Base-by-base conservation (phyloP, 2,113 vertebrate species). In the Nymphicus hollandicus region DNA sequence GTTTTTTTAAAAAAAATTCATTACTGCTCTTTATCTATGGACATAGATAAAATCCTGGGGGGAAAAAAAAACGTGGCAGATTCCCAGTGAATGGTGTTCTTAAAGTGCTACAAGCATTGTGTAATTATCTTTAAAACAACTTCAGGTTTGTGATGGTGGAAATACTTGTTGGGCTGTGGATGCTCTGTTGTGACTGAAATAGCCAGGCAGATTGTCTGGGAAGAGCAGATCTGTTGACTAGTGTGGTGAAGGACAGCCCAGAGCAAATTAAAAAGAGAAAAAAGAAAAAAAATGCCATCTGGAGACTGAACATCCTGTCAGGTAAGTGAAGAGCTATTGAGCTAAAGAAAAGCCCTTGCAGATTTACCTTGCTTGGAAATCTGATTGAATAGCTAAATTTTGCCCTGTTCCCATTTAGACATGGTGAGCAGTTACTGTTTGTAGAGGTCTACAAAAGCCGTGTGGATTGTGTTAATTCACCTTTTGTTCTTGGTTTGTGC, bases 31-130 rank as follows among this genome's bases (percentile, higher is more conserved):
- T 80, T 64, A 25, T 76, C 18, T 66, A 15, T 50, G 8, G 11
- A 25, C 9, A 13, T 31, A 70, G 8, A 3, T 43, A 25, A 7
- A 63, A n/a, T 58, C 69, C n/a, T 9, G 41, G 7, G 35, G 17
- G 11, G 5, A 19, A 23, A 24, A 35, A 20, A 9, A 53, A 39
- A 39, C 0, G 6, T 0, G 0, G 2, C 7, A 50, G 7, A 19
- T 49, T 86, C 37, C 39, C 7, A 25, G 10, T 55, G 7, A 73
- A 47, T 18, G 41, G 41, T 41, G 3, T 31, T 66, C 69, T 81
- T 61, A 37, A 76, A 81, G 11, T n/a, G 9, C 27, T 66, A 19
- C 11, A 73, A 18, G 13, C 5, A 29, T 7, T 39, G 6, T 6
- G 7, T 50, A 66, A 22, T 15, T n/a, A 13, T 28, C 18, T 81